Evolutionary conservation across 30 jellyfish, hydroid and myxozoan species (phyloP).

Genomic region (Morbakka virulenta): DNA sequence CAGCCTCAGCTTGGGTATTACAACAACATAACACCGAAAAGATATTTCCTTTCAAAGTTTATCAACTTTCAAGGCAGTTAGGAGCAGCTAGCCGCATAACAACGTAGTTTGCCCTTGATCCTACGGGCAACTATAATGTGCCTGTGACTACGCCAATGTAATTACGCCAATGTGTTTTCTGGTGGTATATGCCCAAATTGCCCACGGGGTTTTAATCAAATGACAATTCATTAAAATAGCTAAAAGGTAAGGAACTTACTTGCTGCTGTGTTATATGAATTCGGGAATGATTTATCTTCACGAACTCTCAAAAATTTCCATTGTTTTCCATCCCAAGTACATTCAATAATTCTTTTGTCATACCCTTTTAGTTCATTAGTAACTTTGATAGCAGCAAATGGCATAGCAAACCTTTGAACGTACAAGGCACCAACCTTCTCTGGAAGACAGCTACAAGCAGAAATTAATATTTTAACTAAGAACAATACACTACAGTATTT

Average conservation of each 20-base stretch:
- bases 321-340: conserved; percentile 75
- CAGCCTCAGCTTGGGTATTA: too few species aligned
- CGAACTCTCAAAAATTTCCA: conserved; percentile 86
- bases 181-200: too few species aligned
- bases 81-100: too few species aligned
- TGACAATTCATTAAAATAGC: not conserved
- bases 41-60: too few species aligned
- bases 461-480: not conserved
- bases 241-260: conserved; percentile 61
- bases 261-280: conserved; percentile 72
- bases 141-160: not conserved
- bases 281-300: conserved; percentile 95
- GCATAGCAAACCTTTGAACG: conserved; percentile 52
- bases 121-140: not conserved
- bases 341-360: conserved; percentile 85
- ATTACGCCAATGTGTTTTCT: not conserved
- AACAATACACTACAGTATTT: not conserved
- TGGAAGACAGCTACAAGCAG: conserved; percentile 65
- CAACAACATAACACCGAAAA: too few species aligned
- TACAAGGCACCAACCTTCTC: conserved; percentile 73
- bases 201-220: not conserved
- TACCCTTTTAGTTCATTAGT: conserved; percentile 72
- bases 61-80: too few species aligned
- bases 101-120: too few species aligned
- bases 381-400: conserved; percentile 57